phyloP scores from a whole-genome alignment of 2,797 vertebrate species.

The Rhinatrema bivittatum region DNA sequence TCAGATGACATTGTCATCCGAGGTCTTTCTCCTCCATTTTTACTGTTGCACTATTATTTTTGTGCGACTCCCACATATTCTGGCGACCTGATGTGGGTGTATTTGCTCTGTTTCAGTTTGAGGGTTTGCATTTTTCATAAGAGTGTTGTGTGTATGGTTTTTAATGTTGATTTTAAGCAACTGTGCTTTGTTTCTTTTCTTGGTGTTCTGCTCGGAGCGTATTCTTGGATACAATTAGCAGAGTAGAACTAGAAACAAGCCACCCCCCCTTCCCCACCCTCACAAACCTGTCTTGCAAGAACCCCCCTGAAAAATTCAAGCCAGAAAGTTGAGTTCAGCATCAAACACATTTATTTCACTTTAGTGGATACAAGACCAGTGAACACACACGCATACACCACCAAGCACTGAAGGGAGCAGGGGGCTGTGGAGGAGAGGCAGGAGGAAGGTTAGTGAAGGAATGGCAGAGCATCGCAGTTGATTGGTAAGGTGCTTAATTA shows the following conservation, averaged over 20 bases:
- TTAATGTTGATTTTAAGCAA: no score
- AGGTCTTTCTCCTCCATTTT: no score
- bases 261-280: not conserved
- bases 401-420: constrained; percentile 72
- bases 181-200: no score
- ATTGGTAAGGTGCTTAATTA: constrained; percentile 61
- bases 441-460: constrained; percentile 46
- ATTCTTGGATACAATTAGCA: no score
- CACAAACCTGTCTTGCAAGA: accelerated
- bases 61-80: not conserved
- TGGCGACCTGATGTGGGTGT: no score
- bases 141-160: no score
- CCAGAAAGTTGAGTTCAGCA: constrained; percentile 36
- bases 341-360: constrained; percentile 90
- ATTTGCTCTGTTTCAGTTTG: no score
- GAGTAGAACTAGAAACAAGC: no score
- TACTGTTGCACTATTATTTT: no score
- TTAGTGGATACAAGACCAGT: constrained; percentile 91
- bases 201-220: no score
- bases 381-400: constrained; percentile 91
- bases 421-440: constrained; percentile 57
- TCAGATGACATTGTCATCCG: no score
- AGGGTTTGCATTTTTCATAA: no score
- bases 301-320: not conserved
- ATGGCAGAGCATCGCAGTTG: constrained; percentile 47